phyloP scores from a whole-genome alignment of 2,888 invertebrate species.

The Dastarcus helophoroides region DNA sequence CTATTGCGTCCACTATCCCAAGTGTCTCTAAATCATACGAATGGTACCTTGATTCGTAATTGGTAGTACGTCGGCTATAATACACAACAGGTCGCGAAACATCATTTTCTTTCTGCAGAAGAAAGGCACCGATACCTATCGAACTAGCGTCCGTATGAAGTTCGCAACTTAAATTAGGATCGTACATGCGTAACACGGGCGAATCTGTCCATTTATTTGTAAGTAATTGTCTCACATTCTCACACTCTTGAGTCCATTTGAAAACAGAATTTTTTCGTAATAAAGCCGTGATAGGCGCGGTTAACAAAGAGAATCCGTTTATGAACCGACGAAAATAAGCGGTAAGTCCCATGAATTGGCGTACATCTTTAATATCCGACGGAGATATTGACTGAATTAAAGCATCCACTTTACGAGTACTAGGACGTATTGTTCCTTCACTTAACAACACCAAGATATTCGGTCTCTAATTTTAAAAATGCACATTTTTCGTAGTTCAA shows the following conservation, averaged over 20 bases:
- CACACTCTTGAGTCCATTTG: constrained; percentile 12
- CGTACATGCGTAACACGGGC: constrained; percentile 13
- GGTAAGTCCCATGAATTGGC: constrained; percentile 10
- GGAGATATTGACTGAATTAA: constrained; percentile 8
- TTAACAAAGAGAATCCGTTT: constrained; percentile 9
- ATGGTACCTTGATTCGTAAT: constrained; percentile 14
- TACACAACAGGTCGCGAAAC: constrained; percentile 13
- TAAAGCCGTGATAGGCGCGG: constrained; percentile 7
- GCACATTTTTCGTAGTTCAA: constrained; percentile 13
- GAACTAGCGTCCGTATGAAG: constrained; percentile 16
- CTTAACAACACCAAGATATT: constrained; percentile 12
- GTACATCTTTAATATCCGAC: constrained; percentile 9
- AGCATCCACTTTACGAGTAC: constrained; percentile 8
- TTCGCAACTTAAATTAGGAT: constrained; percentile 9
- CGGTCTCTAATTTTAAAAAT: constrained; percentile 9
- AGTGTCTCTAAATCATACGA: constrained; percentile 17
- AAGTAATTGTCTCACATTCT: constrained; percentile 7
- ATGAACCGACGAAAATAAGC: constrained; percentile 12
- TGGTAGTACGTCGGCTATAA: constrained; percentile 14
- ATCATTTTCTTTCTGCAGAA: constrained; percentile 11
- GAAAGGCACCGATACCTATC: constrained; percentile 12
- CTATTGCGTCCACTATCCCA: constrained; percentile 16
- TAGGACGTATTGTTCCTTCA: constrained; percentile 7
- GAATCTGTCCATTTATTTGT: constrained; percentile 7
- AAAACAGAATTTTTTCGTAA: constrained; percentile 11